Percentiles rank a stretch among this genome's conserved stretches.
Evolutionary conservation across 2,113 vertebrate species (phyloP).

Genomic region (Lynx canadensis): DNA sequence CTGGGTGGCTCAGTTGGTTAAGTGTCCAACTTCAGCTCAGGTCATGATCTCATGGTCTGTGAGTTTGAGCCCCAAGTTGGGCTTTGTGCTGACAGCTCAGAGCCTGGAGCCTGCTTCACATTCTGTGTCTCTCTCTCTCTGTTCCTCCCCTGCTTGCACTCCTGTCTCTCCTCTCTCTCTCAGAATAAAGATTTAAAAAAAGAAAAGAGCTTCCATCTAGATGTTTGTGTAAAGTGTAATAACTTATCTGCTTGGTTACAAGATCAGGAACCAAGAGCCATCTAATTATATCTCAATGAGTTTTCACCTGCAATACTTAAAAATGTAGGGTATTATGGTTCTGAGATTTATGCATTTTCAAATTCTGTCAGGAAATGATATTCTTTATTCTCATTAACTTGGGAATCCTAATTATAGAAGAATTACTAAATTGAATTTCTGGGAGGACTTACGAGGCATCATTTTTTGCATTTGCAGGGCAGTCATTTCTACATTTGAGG

Average conservation of each 20-base stretch:
- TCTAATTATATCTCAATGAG: neutral
- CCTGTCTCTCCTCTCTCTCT: no score
- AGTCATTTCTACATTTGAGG: constrained; percentile 21
- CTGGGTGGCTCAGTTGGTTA: no score
- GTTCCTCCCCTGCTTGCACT: no score
- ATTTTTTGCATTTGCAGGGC: neutral
- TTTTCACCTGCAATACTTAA: neutral
- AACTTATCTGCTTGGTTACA: neutral
- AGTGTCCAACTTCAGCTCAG: no score
- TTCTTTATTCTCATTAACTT: constrained; percentile 28
- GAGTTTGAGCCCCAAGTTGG: no score
- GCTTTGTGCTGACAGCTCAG: no score
- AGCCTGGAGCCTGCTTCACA: no score
- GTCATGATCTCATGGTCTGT: no score
- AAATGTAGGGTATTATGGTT: neutral
- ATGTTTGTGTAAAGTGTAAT: neutral
- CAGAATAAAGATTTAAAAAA: no score
- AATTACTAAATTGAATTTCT: neutral
- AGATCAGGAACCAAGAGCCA: neutral
- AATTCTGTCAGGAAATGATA: neutral
- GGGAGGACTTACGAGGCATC: neutral
- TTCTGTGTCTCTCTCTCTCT: no score
- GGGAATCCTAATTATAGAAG: neutral
- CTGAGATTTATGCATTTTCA: neutral
- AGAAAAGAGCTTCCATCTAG: neutral